phyloP scores from a whole-genome alignment of 2,113 vertebrate species.

The Myrmophylax atrothorax region DNA sequence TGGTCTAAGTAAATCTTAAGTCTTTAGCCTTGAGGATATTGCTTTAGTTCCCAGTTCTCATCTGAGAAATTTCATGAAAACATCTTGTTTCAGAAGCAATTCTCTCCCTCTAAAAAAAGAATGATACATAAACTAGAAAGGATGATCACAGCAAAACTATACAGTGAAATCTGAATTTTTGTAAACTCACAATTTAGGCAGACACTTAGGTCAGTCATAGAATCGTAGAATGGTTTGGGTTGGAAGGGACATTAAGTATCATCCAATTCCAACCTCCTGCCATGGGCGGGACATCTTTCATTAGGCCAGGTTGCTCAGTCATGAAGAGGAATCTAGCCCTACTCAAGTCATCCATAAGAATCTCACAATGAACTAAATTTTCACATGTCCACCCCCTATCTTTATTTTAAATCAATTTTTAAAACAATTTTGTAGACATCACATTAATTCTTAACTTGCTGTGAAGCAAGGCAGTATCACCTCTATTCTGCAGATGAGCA shows the following conservation, averaged over 20 bases:
- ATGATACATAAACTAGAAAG: neutral
- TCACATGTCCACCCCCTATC: neutral
- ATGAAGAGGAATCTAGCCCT: neutral
- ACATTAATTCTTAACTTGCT: neutral
- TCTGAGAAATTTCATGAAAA: neutral
- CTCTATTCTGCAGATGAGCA: neutral
- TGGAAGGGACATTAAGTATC: neutral
- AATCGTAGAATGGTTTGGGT: neutral
- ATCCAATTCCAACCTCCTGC: neutral
- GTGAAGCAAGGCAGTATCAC: neutral
- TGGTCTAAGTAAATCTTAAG: neutral
- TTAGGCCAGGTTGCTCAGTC: neutral
- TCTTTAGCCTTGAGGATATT: neutral
- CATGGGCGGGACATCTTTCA: neutral
- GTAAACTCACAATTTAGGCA: neutral
- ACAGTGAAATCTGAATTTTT: neutral
- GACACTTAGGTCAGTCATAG: neutral
- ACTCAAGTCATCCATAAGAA: neutral
- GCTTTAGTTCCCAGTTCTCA: neutral
- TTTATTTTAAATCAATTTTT: neutral
- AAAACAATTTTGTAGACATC: neutral
- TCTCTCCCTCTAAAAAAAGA: neutral
- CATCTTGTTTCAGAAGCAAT: neutral
- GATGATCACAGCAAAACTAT: neutral
- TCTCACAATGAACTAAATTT: neutral